Base-by-base conservation (phyloP, 2,797 vertebrate species). In the Pachyuromys duprasi region DNA sequence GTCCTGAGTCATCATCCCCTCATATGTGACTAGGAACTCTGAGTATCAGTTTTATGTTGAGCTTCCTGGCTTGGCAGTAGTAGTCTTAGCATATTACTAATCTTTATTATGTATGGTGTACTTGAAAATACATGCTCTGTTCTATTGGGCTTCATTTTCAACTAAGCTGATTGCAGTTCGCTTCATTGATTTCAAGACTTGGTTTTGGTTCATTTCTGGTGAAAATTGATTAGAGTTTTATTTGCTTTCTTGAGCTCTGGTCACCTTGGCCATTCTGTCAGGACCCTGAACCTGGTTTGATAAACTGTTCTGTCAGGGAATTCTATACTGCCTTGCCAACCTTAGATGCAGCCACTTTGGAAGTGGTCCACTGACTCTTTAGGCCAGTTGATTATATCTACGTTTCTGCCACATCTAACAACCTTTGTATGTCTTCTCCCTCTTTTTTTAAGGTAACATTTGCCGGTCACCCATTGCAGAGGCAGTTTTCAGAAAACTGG, bases 401-500 rank as follows among this genome's bases (percentile, higher is more conserved):
- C 45, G 15, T 45, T 65, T n/a, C 6, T 39, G 53, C 53, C 36
- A 42, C 80, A 86, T 18, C 60, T 94, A 86, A 83, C 4, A 1
- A 28, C 39, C 45, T 78, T 57, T 86, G 33, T 93, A 8, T 95
- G 39, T n/a, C n/a, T 45, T 80, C 33, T 39, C 24, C 65, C 20
- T 53, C 5, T 96, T 42, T 78, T 96, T 97, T 97, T 0, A 97
- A 99, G 99, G 99, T 95, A 99, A 99, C 96, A 99, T 99, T 92
- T 99, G 99, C 96, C 99, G 99, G 88, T 99, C 99, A 96, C 99
- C 99, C 72, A 99, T 99, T 62, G 99, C 99, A 39, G 99, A 99
- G 99, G 99, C 99, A 2, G 99, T 99, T 97, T 99, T 99, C 98
- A 98, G 97, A 93, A 99, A 99, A 98, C 98, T 99, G 98, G 99